These are phyloP conservation scores for Pelobates cultripes DNA, from an alignment of 2,797 vertebrate species.

Conservation along the genomic window DNA sequence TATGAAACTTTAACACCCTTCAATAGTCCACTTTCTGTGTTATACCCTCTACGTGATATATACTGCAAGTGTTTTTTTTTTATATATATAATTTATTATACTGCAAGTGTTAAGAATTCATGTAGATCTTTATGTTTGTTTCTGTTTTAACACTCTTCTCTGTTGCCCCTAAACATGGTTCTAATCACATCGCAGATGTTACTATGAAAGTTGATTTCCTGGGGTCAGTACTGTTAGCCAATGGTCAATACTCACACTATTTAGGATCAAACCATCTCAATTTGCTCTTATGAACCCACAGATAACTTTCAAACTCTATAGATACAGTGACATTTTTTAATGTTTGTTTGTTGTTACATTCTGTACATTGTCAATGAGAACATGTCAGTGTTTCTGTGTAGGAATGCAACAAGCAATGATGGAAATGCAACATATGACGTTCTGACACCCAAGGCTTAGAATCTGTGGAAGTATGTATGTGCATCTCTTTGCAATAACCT, in stretches of 20 bases:
- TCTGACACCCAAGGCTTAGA: not conserved
- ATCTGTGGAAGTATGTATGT: not conserved
- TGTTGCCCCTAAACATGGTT: not conserved
- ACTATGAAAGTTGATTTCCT: not conserved
- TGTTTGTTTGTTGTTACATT: not conserved
- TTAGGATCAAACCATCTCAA: not conserved
- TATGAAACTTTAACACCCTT: too few species aligned
- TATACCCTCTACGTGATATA: too few species aligned
- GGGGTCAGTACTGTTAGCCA: not conserved
- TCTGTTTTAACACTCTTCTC: not conserved
- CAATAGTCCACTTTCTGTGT: too few species aligned
- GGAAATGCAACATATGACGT: slow-evolving; percentile 8
- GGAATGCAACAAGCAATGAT: not conserved
- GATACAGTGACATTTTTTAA: not conserved
- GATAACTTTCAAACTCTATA: not conserved
- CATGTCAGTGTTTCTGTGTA: not conserved
- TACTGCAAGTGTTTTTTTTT: too few species aligned
- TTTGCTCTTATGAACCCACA: not conserved
- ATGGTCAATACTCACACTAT: not conserved
- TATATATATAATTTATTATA: too few species aligned
- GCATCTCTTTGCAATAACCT: not conserved
- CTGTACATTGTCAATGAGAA: not conserved
- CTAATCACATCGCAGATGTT: not conserved
- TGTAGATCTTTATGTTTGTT: not conserved
- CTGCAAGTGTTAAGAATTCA: too few species aligned